phyloP scores from a whole-genome alignment of 2,797 vertebrate species.

The Eulemur mongoz region DNA sequence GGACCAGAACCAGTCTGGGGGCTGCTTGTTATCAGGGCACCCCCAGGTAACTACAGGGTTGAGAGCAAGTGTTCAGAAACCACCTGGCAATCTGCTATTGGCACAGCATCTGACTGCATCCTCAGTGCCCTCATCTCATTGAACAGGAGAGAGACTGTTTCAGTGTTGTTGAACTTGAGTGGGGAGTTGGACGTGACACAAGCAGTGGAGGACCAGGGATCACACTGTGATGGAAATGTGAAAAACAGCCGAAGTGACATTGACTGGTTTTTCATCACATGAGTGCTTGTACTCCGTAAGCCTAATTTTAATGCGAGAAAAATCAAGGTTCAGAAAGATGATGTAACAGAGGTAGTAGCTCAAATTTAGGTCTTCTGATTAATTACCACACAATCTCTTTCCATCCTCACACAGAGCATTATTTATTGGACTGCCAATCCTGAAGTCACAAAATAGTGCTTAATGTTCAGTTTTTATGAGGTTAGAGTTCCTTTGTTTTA shows the following conservation, averaged over 20 bases:
- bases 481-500: not conserved
- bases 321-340: not conserved
- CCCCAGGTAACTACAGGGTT: not conserved
- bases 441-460: not conserved
- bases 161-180: not conserved
- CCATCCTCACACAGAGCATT: not conserved
- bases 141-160: not conserved
- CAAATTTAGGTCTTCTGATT: not conserved
- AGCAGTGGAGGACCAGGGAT: not conserved
- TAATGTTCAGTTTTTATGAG: not conserved
- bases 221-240: not conserved
- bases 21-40: not conserved
- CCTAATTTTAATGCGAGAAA: not conserved
- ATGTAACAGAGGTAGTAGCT: not conserved
- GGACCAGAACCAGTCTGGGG: not conserved
- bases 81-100: not conserved
- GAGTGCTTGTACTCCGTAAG: not conserved
- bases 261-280: not conserved
- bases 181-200: not conserved
- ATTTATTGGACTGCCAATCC: not conserved
- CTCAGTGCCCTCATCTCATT: not conserved
- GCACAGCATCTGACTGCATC: not conserved
- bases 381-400: not conserved
- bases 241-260: not conserved
- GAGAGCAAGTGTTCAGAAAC: not conserved